phyloP scores from a whole-genome alignment of 2,797 vertebrate genomes.

The Scolopax bukidnonensis region DNA sequence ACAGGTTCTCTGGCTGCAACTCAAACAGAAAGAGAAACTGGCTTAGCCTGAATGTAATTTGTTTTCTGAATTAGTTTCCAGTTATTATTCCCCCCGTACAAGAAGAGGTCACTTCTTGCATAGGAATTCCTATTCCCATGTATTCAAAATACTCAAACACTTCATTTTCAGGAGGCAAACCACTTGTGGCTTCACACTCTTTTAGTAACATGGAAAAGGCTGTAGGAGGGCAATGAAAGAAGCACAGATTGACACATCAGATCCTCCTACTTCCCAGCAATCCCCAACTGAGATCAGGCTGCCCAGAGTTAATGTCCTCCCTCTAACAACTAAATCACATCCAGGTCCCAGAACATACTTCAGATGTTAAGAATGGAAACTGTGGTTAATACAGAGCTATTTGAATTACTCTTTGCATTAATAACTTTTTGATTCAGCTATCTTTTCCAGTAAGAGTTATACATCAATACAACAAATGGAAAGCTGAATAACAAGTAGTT shows the following conservation, averaged over 20 bases:
- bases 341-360: constrained; percentile 5
- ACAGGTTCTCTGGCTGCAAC: constrained; percentile 29
- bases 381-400: not conserved
- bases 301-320: not conserved
- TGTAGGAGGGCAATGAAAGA: rapidly evolving
- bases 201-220: not conserved
- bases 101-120: not conserved
- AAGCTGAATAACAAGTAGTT: not conserved
- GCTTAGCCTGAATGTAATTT: not conserved
- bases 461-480: not conserved
- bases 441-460: not conserved
- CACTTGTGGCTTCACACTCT: not conserved
- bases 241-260: not conserved
- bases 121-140: not conserved
- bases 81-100: not conserved
- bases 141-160: not conserved
- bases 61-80: not conserved
- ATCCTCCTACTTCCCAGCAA: not conserved
- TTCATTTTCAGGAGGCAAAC: not conserved
- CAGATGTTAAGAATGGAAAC: constrained; percentile 1
- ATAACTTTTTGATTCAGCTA: not conserved
- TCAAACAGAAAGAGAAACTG: constrained; percentile 21
- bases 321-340: not conserved
- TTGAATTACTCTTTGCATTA: not conserved
- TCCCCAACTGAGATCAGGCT: not conserved